Percentiles rank a stretch among this genome's conserved stretches.
These are phyloP conservation scores for Rafetus swinhoei DNA, from an alignment of 2,113 vertebrate genomes.

Conservation along the genomic window DNA sequence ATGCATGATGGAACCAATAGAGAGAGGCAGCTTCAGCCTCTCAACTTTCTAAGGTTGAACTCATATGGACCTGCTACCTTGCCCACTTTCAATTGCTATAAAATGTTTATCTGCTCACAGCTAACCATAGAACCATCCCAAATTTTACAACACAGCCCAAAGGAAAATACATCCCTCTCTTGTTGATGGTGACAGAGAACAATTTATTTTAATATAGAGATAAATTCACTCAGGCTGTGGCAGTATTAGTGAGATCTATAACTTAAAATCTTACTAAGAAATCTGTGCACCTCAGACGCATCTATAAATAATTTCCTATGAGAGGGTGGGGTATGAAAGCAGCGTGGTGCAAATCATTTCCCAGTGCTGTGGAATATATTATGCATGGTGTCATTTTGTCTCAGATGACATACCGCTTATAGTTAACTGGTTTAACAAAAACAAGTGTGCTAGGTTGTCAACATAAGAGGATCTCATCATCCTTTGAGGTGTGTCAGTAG, in stretches of 20 bases:
- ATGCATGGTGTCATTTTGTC: not conserved
- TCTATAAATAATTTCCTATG: conserved; percentile 22
- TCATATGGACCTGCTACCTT: not conserved
- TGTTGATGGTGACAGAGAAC: not conserved
- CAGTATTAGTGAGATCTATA: not conserved
- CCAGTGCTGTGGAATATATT: not conserved
- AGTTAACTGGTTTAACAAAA: not conserved
- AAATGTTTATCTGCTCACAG: not conserved
- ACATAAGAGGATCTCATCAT: not conserved
- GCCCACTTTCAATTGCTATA: not conserved
- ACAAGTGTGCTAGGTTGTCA: not conserved
- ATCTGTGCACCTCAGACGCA: not conserved
- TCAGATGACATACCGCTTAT: not conserved
- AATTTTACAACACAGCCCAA: not conserved
- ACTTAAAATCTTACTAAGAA: not conserved
- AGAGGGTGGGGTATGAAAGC: not conserved
- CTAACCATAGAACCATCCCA: not conserved
- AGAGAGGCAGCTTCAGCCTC: not conserved
- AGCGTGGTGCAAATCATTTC: not conserved
- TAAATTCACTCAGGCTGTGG: conserved; percentile 5
- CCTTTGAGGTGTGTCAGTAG: not conserved
- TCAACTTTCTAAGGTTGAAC: not conserved
- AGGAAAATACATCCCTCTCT: not conserved
- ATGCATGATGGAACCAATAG: fast-evolving
- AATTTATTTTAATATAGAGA: not conserved